Evolutionary conservation across 1,140 invertebrate species (phyloP).

Genomic region (Macrobrachium rosenbergii): DNA sequence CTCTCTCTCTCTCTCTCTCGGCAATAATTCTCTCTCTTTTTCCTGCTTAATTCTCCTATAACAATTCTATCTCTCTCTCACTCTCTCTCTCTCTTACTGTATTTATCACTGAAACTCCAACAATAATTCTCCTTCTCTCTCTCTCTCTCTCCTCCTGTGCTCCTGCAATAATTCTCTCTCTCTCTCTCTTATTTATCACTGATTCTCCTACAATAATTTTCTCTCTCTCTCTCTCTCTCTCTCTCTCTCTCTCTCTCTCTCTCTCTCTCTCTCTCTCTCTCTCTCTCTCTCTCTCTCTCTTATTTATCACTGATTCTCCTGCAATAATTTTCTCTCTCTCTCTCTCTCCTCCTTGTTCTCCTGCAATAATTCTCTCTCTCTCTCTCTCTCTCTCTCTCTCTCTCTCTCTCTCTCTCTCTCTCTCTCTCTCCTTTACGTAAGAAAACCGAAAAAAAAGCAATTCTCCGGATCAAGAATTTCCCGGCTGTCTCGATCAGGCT

Average conservation of each 20-base stretch:
- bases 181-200: neutral
- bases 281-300: neutral
- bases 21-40: no score
- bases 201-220: slow-evolving; percentile 1
- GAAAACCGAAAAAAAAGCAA: neutral
- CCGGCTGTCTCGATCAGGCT: no score
- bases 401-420: neutral
- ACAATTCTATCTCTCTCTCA: neutral
- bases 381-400: neutral
- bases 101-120: no score
- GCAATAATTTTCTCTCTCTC: neutral
- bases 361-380: neutral
- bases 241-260: neutral
- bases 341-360: neutral
- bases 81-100: neutral
- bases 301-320: neutral
- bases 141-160: neutral
- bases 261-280: neutral
- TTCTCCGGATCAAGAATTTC: neutral
- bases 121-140: neutral
- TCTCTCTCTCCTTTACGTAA: neutral
- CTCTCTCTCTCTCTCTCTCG: neutral
- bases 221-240: neutral
- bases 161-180: no score
- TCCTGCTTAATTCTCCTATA: neutral